Base-by-base conservation (phyloP, 2,888 invertebrate species). In the Dynastes grantii region DNA sequence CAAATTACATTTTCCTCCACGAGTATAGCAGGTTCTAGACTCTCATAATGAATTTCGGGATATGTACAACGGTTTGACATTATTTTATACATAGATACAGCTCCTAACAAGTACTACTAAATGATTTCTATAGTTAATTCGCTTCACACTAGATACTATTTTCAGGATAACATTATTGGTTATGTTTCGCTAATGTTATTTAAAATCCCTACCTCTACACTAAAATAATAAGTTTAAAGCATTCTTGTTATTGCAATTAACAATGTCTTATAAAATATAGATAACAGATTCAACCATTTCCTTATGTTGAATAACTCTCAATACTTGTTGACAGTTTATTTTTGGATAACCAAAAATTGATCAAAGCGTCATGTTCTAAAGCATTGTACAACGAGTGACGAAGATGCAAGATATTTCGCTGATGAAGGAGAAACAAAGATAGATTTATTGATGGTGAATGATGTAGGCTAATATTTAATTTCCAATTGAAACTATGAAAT, bases 261-360 rank as follows among this genome's bases (percentile, higher is more conserved):
- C 37, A 45, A 51, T 55, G 22, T n/a, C 6, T 55, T 76, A 53
- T 68, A 58, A 58, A 51, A 40, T 55, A 76, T 55, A 49, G 16
- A 37, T 64, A 49, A 13, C 49, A 55, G 40, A 58, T 67, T 40
- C 55, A 13, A 40, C 11, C 45, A 37, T 76, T 76, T 67, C 27
- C 27, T 68, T 68, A 22, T 58, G 45, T 67, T 76, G 22, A 76
- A 68, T 55, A 68, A 65, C 55, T 68, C 67, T 65, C 65, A 27
- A 76, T 53, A 76, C 58, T 78, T 78, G 78, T 78, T 78, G 78
- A 78, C 78, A 78, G 63, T 73, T 78, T 78, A 78, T 78, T 78
- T 78, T 78, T 78, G 65, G 71, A 53, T 71, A 78, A 70, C 71
- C 73, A 75, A 75, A 75, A 75, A 75, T 75, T 75, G 61, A 75